Conservation (phyloP, 1,140 invertebrate genomes). For the Proales similis region DNA sequence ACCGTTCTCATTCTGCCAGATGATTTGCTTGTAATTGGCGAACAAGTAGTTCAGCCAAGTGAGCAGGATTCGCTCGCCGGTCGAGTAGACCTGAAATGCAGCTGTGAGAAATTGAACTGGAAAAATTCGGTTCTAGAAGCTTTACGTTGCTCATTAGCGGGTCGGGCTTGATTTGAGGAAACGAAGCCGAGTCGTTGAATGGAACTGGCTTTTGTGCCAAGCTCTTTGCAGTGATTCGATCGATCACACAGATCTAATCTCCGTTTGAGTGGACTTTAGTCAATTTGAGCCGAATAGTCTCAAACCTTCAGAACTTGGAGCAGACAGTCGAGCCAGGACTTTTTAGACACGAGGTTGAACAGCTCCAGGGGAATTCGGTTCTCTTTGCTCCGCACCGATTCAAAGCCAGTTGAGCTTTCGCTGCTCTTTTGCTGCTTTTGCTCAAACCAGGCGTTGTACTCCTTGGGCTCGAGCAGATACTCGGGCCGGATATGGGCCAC, state of each 20-base stretch:
- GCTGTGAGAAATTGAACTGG: not conserved
- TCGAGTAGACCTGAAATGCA: slow-evolving; percentile 43
- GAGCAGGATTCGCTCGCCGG: slow-evolving; percentile 48
- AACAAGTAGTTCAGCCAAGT: slow-evolving; percentile 53
- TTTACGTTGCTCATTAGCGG: slow-evolving; percentile 47
- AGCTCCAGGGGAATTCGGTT: slow-evolving; percentile 43
- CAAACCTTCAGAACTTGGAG: slow-evolving; percentile 51
- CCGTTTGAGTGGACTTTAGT: not conserved
- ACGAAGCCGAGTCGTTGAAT: slow-evolving; percentile 41
- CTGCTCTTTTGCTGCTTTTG: slow-evolving; percentile 43
- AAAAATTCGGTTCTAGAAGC: not conserved
- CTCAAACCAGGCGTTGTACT: slow-evolving; percentile 49
- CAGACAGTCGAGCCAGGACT: slow-evolving; percentile 51
- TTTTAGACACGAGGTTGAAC: slow-evolving; percentile 51
- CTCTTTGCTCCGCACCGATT: slow-evolving; percentile 1
- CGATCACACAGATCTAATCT: slow-evolving; percentile 46
- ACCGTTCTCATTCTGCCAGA: slow-evolving; percentile 47
- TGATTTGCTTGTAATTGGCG: slow-evolving; percentile 45
- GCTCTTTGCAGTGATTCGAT: slow-evolving; percentile 47
- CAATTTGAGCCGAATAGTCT: not conserved
- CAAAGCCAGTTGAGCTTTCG: slow-evolving; percentile 36
- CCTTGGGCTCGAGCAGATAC: slow-evolving; percentile 48
- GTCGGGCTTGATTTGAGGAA: slow-evolving; percentile 48
- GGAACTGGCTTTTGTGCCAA: slow-evolving; percentile 43
- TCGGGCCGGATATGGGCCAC: slow-evolving; percentile 50